Conservation (phyloP, 2,888 invertebrate genomes). For the Elegia similella region DNA sequence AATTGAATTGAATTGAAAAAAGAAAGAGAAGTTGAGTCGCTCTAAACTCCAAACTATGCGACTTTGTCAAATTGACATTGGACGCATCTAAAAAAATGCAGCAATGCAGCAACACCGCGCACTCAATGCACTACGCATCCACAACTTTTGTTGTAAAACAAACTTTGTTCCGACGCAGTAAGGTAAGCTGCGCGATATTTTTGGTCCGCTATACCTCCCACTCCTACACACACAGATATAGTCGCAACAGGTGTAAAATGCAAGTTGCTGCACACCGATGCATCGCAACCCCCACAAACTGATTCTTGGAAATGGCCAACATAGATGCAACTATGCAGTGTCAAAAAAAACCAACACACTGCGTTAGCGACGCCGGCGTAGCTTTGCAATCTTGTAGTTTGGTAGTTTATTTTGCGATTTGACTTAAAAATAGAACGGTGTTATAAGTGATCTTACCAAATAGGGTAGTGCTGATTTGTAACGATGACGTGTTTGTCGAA, state of each 20-base stretch:
- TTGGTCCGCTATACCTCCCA: constrained; percentile 26
- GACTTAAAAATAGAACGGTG: too few relatives aligned
- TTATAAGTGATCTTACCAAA: too few relatives aligned
- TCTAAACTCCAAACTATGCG: constrained; percentile 53
- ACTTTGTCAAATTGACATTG: constrained; percentile 74
- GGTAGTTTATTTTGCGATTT: too few relatives aligned
- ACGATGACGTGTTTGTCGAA: too few relatives aligned
- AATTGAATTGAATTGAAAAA: too few relatives aligned
- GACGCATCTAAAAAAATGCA: constrained; percentile 59
- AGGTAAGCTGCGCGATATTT: too few relatives aligned
- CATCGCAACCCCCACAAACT: constrained; percentile 34
- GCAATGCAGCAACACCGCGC: constrained; percentile 65
- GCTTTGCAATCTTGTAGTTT: too few relatives aligned
- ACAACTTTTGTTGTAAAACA: too few relatives aligned
- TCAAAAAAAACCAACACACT: constrained; percentile 1
- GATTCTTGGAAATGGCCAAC: constrained; percentile 46
- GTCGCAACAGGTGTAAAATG: constrained; percentile 52
- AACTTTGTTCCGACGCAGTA: too few relatives aligned
- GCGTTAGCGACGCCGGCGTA: not conserved
- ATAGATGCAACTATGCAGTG: constrained; percentile 2
- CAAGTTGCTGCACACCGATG: constrained; percentile 40
- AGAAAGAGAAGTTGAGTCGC: too few relatives aligned
- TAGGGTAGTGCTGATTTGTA: too few relatives aligned
- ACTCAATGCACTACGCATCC: constrained; percentile 26
- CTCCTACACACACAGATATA: constrained; percentile 34